phyloP scores from a whole-genome alignment of 1,140 invertebrate genomes.

The Saxidomus purpurata region DNA sequence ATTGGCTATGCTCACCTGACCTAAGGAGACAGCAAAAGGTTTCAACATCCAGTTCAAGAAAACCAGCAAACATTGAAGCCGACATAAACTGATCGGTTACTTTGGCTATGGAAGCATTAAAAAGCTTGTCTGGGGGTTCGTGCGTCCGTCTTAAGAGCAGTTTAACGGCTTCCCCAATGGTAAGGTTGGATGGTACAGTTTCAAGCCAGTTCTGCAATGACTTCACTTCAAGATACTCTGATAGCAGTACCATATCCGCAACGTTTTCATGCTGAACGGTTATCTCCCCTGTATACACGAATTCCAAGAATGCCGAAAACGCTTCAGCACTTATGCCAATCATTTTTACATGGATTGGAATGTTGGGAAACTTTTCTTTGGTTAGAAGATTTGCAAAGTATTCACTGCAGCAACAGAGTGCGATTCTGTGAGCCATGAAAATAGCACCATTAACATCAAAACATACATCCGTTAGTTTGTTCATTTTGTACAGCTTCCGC shows the following conservation, averaged over 20 bases:
- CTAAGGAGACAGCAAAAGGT: conserved; percentile 15
- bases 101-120: background rate
- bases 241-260: background rate
- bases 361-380: background rate
- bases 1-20: conserved; percentile 50
- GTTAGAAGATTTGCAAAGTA: conserved; percentile 33
- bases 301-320: conserved; percentile 45
- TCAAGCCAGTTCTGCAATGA: background rate
- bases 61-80: background rate
- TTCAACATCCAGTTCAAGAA: conserved; percentile 41
- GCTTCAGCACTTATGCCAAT: conserved; percentile 21
- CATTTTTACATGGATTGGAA: conserved; percentile 44
- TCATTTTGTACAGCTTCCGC: background rate
- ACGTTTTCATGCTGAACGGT: background rate
- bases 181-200: background rate
- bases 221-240: conserved; percentile 26
- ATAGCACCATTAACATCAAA: background rate
- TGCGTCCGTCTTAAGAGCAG: background rate
- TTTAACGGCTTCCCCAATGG: background rate
- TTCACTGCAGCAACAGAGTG: conserved; percentile 30
- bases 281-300: conserved; percentile 52
- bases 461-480: background rate
- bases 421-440: conserved; percentile 36
- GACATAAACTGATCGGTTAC: background rate
- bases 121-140: background rate